Percentiles rank a stretch among this genome's conserved stretches.
phyloP scores from a whole-genome alignment of 2,113 vertebrate genomes.

The Accipiter cooperii region DNA sequence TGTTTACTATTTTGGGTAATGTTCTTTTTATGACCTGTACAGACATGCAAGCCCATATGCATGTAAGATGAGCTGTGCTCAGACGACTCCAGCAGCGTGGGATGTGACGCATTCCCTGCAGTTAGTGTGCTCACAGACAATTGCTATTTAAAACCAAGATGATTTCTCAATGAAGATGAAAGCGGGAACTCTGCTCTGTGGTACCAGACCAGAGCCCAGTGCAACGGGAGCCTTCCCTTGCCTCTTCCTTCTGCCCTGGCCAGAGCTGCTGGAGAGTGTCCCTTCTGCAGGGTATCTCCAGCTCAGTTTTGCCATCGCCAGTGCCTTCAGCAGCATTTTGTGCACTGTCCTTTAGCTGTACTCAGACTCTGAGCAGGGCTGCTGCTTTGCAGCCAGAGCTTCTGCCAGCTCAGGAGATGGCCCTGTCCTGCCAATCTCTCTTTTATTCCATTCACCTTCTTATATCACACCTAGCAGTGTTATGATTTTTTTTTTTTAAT shows the following conservation, averaged over 20 bases:
- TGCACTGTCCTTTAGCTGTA: background rate
- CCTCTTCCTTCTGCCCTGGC: background rate
- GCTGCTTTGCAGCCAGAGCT: background rate
- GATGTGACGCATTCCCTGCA: background rate
- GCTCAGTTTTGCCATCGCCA: background rate
- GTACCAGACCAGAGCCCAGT: background rate
- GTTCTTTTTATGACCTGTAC: background rate
- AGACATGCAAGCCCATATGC: background rate
- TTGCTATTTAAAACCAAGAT: background rate
- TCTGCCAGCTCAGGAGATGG: background rate
- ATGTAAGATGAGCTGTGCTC: background rate
- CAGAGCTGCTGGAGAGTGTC: rapidly evolving
- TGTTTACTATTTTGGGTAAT: background rate
- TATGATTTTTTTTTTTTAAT: background rate
- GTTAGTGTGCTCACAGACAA: background rate
- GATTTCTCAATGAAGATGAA: background rate
- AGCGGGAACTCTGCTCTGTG: background rate
- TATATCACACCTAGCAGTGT: background rate
- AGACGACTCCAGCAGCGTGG: background rate
- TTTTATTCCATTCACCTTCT: background rate
- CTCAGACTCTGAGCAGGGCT: rapidly evolving
- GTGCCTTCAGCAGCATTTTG: background rate
- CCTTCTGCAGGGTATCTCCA: background rate
- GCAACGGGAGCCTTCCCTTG: background rate
- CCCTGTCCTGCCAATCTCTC: background rate